phyloP scores from a whole-genome alignment of 2,113 vertebrate species.

The Silurus asotus region DNA sequence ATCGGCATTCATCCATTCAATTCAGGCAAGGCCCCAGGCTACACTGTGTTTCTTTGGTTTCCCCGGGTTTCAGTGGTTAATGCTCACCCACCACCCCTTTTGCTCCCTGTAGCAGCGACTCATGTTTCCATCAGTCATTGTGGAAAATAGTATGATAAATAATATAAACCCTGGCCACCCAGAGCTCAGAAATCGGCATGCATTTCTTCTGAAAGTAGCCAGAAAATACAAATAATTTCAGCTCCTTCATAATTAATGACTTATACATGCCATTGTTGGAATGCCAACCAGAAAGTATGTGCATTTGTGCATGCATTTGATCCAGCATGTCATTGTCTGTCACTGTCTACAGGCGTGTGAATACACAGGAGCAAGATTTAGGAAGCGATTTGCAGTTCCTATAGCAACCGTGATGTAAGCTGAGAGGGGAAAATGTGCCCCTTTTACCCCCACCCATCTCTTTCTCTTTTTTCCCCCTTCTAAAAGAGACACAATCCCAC shows the following conservation, averaged over 20 bases:
- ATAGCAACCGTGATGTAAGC: constrained; percentile 63
- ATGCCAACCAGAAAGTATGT: constrained; percentile 33
- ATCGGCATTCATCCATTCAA: constrained; percentile 55
- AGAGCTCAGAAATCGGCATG: neutral
- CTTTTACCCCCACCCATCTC: constrained; percentile 38
- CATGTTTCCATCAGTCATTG: constrained; percentile 22
- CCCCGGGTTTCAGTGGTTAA: constrained; percentile 41
- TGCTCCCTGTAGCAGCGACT: constrained; percentile 26
- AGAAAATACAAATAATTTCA: constrained; percentile 14
- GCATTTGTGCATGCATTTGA: constrained; percentile 30
- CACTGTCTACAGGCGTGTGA: constrained; percentile 28
- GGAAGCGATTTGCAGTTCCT: constrained; percentile 59
- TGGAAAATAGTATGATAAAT: constrained; percentile 14
- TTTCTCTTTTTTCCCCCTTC: constrained; percentile 49
- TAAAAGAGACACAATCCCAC: constrained; percentile 49
- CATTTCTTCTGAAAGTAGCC: constrained; percentile 30
- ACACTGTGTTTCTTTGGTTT: constrained; percentile 54
- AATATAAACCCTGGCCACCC: neutral
- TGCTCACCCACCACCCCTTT: neutral
- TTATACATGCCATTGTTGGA: constrained; percentile 41
- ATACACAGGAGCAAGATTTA: constrained; percentile 53
- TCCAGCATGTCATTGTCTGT: constrained; percentile 1
- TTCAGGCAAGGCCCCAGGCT: constrained; percentile 50
- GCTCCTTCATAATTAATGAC: constrained; percentile 36
- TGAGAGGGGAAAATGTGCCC: constrained; percentile 54